Evolutionary conservation across 2,113 vertebrate species (phyloP).

Genomic region (Gallinago undulata): DNA sequence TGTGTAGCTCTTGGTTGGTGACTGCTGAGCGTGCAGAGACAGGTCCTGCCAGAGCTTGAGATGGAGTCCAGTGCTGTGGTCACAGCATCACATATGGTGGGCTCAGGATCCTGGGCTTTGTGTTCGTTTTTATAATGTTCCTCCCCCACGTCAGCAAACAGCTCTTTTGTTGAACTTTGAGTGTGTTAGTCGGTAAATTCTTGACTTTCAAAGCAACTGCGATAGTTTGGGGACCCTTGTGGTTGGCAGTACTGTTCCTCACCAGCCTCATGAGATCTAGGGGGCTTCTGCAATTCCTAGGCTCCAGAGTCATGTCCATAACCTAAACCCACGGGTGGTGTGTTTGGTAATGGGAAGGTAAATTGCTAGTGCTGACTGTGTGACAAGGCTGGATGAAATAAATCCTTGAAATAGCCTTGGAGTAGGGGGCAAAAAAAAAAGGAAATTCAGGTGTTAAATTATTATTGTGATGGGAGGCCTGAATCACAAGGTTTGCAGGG

Average conservation of each 20-base stretch:
- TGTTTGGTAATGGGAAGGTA: neutral
- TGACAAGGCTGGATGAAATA: neutral
- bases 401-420: neutral
- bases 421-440: no score
- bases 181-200: neutral
- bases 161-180: neutral
- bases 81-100: accelerated
- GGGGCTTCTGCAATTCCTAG: neutral
- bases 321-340: neutral
- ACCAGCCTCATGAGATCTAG: neutral
- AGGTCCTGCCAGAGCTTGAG: neutral
- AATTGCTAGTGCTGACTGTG: neutral
- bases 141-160: neutral
- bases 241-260: neutral
- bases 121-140: neutral
- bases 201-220: neutral
- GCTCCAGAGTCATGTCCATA: neutral
- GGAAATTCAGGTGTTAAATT: neutral
- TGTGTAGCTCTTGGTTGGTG: neutral
- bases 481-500: neutral
- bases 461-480: neutral
- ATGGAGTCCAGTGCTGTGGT: neutral
- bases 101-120: neutral
- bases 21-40: accelerated
- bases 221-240: neutral